Evolutionary conservation across 2,113 vertebrate genomes (phyloP), one percentile per base, ranked within the genome.

Genomic region (Indicator indicator): DNA sequence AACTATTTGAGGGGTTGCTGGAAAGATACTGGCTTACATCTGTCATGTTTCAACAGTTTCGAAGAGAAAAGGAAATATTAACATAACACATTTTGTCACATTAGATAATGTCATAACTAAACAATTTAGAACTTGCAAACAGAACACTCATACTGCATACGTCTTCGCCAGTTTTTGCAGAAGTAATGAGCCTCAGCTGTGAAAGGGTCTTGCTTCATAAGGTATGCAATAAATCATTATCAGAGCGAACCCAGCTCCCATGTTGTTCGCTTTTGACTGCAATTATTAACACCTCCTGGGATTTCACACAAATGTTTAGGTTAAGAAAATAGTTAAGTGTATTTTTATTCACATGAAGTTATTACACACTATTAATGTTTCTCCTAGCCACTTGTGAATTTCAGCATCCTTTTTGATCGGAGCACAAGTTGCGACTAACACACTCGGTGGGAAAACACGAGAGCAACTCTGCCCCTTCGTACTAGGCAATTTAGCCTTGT

Each of bases 51-150:
- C 96, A 95, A 81, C 93, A 95, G 87, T 96, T 97, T 95, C 91
- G 83, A 96, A 91, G 84, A 86, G 77, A 97, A 95, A 96, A 97
- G 69, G 85, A 97, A 97, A 97, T 95, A 97, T 83, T 93, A 94
- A 93, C 83, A 74, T 91, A 97, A 96, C 76, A 94, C 89, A 96
- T 96, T 97, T 97, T 97, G 95, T 97, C 97, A 97, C 92, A 96
- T 97, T 93, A 97, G 94, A 96, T 96, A 96, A 89, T 97, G 93
- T 96, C 95, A 97, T 97, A 97, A 95, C 93, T 94, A 97, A 97
- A 97, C 97, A 97, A 97, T 85, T 95, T 86, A 95, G 93, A 96
- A 77, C 88, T 96, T 97, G 94, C 94, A 97, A 96, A 97, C 89
- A 95, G 95, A 97, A 93, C 86, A 90, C 64, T 97, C 95, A 83